Percentiles rank a stretch among this genome's conserved stretches.
Evolutionary conservation across 2,113 vertebrate species (phyloP).

Genomic region (Indicator indicator): DNA sequence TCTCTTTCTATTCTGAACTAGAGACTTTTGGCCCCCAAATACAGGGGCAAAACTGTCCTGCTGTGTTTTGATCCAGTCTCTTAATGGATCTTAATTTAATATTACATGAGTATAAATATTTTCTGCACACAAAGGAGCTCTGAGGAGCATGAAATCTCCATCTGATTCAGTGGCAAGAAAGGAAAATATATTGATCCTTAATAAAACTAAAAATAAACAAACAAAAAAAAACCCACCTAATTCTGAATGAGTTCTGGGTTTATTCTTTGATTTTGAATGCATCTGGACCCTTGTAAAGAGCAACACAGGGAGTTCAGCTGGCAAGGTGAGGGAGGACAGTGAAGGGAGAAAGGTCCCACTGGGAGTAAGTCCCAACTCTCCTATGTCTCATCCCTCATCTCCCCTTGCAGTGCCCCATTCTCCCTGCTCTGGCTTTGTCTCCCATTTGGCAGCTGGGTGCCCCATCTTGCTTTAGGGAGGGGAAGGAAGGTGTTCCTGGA

Average conservation of each 20-base stretch:
- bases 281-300: neutral
- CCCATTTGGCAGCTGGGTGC: neutral
- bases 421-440: neutral
- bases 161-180: neutral
- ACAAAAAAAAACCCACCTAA: neutral
- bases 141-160: neutral
- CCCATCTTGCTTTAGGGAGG: neutral
- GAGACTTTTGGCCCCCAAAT: neutral
- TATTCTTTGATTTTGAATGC: neutral
- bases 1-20: neutral
- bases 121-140: neutral
- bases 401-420: neutral
- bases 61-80: neutral
- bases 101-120: neutral
- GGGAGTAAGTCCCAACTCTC: neutral
- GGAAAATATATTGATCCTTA: neutral
- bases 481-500: neutral
- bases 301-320: neutral
- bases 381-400: fast-evolving
- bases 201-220: neutral
- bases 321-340: neutral
- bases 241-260: neutral
- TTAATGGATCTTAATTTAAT: neutral
- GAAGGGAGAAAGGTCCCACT: neutral
- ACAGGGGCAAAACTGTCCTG: neutral